phyloP scores from a whole-genome alignment of 2,797 vertebrate genomes.

The Telmatherina bonti region DNA sequence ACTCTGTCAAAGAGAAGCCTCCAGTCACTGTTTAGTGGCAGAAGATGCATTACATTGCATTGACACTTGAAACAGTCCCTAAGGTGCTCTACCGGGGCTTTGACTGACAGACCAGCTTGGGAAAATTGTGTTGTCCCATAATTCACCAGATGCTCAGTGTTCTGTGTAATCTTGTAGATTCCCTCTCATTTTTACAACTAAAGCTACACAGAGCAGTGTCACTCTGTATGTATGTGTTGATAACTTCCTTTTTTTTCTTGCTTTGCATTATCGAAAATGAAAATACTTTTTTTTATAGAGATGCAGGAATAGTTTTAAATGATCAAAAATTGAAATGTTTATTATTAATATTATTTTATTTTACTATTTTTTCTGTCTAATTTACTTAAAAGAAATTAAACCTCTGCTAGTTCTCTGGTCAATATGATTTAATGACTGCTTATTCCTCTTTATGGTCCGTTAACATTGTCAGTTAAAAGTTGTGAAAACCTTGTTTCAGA shows the following conservation, averaged over 20 bases:
- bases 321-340: too few relatives aligned
- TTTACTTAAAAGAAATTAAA: too few relatives aligned
- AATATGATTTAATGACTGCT: too few relatives aligned
- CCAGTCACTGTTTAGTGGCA: slow-evolving; percentile 79
- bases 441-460: too few relatives aligned
- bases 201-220: slow-evolving; percentile 42
- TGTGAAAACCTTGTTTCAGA: too few relatives aligned
- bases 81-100: slow-evolving; percentile 69
- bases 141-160: slow-evolving; percentile 76
- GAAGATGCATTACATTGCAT: slow-evolving; percentile 80
- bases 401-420: too few relatives aligned
- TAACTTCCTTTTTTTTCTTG: slow-evolving; percentile 2
- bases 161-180: slow-evolving; percentile 66
- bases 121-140: slow-evolving; percentile 76
- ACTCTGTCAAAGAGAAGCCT: slow-evolving; percentile 76
- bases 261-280: neutral
- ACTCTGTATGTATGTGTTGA: neutral
- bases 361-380: too few relatives aligned
- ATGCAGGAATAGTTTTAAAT: too few relatives aligned
- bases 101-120: slow-evolving; percentile 80
- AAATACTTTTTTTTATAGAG: slow-evolving; percentile 8
- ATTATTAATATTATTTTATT: too few relatives aligned
- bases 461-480: too few relatives aligned
- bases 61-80: slow-evolving; percentile 81
- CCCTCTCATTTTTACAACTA: slow-evolving; percentile 42